Conservation (phyloP, 2,888 invertebrate genomes). For the Perizoma affinitatum region DNA sequence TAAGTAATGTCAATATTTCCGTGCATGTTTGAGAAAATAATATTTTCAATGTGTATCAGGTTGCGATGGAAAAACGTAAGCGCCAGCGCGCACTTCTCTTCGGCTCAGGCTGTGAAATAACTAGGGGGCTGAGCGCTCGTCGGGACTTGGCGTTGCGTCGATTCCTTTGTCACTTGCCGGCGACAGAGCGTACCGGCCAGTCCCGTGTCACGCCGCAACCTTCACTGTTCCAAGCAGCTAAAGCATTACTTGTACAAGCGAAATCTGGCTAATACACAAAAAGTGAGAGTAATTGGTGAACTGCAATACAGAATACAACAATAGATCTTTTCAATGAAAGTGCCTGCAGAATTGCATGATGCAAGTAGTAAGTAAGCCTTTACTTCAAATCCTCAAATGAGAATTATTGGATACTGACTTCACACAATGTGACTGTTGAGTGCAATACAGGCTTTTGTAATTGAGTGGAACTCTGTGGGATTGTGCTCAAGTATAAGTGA, state of each 20-base stretch:
- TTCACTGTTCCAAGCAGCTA: slow-evolving; percentile 82
- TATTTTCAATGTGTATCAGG: slow-evolving; percentile 64
- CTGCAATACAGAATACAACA: slow-evolving; percentile 1
- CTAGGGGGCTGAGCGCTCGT: slow-evolving; percentile 91
- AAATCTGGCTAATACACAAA: slow-evolving; percentile 60
- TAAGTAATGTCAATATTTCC: too few relatives aligned
- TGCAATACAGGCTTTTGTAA: slow-evolving; percentile 14
- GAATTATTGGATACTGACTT: slow-evolving; percentile 2
- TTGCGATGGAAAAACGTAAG: slow-evolving; percentile 84
- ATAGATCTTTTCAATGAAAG: neutral
- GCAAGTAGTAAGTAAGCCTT: slow-evolving; percentile 14
- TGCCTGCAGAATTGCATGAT: neutral
- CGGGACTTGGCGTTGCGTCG: slow-evolving; percentile 90
- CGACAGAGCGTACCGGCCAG: slow-evolving; percentile 84
- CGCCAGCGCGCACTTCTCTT: slow-evolving; percentile 87
- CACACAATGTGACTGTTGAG: slow-evolving; percentile 15
- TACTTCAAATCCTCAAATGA: slow-evolving; percentile 5
- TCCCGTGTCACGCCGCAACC: slow-evolving; percentile 73
- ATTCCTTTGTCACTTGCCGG: slow-evolving; percentile 87
- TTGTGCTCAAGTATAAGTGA: slow-evolving; percentile 22
- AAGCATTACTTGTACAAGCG: slow-evolving; percentile 78
- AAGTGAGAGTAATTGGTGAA: slow-evolving; percentile 1
- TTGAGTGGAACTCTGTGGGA: slow-evolving; percentile 25
- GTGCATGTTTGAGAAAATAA: too few relatives aligned
- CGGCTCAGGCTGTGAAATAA: slow-evolving; percentile 89